Evolutionary conservation across 2,113 vertebrate species (phyloP), one percentile per base, ranked within the genome.

Genomic region (Tragulus kanchil): DNA sequence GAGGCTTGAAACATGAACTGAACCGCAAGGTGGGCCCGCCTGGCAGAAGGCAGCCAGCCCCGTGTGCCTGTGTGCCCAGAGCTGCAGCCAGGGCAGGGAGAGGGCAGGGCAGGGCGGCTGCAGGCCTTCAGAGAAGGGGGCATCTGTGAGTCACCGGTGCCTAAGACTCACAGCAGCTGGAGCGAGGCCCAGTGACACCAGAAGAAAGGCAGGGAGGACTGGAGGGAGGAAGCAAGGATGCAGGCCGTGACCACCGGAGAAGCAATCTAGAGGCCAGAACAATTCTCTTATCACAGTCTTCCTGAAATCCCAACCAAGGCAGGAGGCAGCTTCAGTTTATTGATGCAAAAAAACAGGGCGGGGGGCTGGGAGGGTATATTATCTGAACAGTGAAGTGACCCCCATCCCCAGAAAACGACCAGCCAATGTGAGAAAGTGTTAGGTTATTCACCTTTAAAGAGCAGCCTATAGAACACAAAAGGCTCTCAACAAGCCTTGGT

Each of bases 21-120:
- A 65, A 64, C 58, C 48, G 11, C 19, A 28, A 26, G 42, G 3
- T 17, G 17, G 77, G 58, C 84, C 50, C 59, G 17, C 50, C 23
- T 42, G 36, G 89, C n/a, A 31, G 58, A 50, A 62, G 69, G 81
- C 19, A 58, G 52, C 64, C 87, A 17, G 21, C 36, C 16, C 0
- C 3, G 1, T 0, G 8, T 28, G 19, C 79, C 54, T 9, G 6
- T 90, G 13, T 6, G 6, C 52, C 77, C 0, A 0, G 64, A 3
- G 3, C 4, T 1, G 42, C 17, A 14, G 25, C 13, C 9, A 1
- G 26, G 15, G 69, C 59, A 4, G 23, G 12, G n/a, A 12, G 21
- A 88, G 17, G 59, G 7, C 1, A 0, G 6, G 15, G 31, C 15
- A 3, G 67, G 21, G 6, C 15, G 1, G 23, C 0, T 16, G 64